These are phyloP conservation scores for Cabera pusaria DNA, from an alignment of 2,888 invertebrate genomes.

Conservation along the genomic window DNA sequence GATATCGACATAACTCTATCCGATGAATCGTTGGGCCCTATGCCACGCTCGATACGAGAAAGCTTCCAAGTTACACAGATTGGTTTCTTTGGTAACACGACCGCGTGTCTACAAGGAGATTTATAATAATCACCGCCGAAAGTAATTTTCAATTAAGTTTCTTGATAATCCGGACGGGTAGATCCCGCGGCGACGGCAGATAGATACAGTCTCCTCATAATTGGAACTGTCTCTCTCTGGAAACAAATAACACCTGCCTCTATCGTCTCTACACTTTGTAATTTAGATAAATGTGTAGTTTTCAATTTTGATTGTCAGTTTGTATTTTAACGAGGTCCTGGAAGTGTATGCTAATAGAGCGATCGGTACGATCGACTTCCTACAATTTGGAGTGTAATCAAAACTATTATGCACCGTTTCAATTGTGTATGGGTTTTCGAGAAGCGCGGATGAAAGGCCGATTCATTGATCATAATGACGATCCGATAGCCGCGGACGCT, in stretches of 20 bases:
- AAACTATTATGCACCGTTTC: constrained; percentile 59
- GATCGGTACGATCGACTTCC: constrained; percentile 53
- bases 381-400: constrained; percentile 59
- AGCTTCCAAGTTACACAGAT: constrained; percentile 59
- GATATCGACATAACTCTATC: constrained; percentile 24
- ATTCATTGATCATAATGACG: constrained; percentile 79
- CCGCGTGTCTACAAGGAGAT: constrained; percentile 61
- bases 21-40: background rate
- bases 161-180: constrained; percentile 77
- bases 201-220: constrained; percentile 55
- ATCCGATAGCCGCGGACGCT: constrained; percentile 56
- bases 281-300: constrained; percentile 31
- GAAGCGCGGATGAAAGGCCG: constrained; percentile 62
- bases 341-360: constrained; percentile 48
- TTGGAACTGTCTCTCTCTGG: constrained; percentile 71
- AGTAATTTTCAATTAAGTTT: constrained; percentile 78
- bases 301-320: constrained; percentile 37
- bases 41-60: constrained; percentile 39
- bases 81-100: constrained; percentile 49
- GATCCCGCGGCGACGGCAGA: constrained; percentile 57
- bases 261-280: constrained; percentile 16
- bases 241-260: constrained; percentile 58
- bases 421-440: constrained; percentile 52
- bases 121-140: constrained; percentile 70
- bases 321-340: constrained; percentile 35